phyloP scores from a whole-genome alignment of 2,888 invertebrate species.

The Amaurobius ferox region DNA sequence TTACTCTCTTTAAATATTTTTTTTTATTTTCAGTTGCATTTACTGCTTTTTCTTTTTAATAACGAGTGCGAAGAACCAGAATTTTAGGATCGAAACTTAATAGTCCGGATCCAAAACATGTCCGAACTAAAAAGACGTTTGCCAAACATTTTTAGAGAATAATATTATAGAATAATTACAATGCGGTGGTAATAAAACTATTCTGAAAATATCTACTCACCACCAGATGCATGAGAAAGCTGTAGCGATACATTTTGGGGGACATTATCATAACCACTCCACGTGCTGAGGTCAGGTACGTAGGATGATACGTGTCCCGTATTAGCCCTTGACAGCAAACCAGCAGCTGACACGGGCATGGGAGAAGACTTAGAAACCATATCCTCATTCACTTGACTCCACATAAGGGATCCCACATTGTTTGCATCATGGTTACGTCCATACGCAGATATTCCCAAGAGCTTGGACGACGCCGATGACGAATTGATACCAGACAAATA shows the following conservation, averaged over 20 bases:
- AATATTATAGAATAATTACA: no score
- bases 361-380: conserved; percentile 46
- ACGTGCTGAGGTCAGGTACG: conserved; percentile 42
- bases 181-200: no score
- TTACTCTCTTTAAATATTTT: no score
- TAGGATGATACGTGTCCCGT: conserved; percentile 52
- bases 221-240: conserved; percentile 44
- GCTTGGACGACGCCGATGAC: conserved; percentile 16
- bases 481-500: conserved; percentile 27
- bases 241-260: conserved; percentile 41
- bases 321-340: conserved; percentile 39
- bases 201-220: conserved; percentile 25
- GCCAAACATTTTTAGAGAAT: no score
- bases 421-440: conserved; percentile 33
- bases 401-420: conserved; percentile 53
- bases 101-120: no score
- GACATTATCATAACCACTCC: conserved; percentile 54
- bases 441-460: conserved; percentile 40
- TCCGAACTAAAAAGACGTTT: no score
- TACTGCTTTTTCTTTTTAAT: no score
- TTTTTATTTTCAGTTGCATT: no score
- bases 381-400: conserved; percentile 60
- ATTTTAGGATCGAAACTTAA: no score
- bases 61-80: no score
- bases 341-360: conserved; percentile 29